These are phyloP conservation scores for Pentamera pediparva DNA, from an alignment of 53 echinoderm and acorn worm genomes.

Conservation along the genomic window DNA sequence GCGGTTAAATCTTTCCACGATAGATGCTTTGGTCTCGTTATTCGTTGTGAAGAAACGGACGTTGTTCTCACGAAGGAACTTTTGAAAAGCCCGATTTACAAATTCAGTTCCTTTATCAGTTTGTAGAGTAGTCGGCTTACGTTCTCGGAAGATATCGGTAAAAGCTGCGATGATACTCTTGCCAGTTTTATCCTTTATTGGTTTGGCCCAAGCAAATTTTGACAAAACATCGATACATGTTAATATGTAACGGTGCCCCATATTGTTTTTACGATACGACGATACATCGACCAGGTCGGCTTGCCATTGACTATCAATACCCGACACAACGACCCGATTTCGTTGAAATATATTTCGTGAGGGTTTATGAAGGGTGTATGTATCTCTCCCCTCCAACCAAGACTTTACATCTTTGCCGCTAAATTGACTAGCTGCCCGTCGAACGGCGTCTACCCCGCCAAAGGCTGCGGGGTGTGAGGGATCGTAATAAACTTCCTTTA, in stretches of 20 bases:
- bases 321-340: slow-evolving; percentile 25
- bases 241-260: not conserved
- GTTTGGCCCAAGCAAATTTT: slow-evolving; percentile 41
- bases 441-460: slow-evolving; percentile 37
- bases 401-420: not conserved
- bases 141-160: not conserved
- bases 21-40: slow-evolving; percentile 9
- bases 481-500: slow-evolving; percentile 52
- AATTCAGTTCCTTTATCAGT: slow-evolving; percentile 34
- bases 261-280: slow-evolving; percentile 13
- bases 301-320: slow-evolving; percentile 37
- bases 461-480: slow-evolving; percentile 48
- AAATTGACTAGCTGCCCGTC: not conserved
- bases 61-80: not conserved
- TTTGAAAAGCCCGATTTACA: slow-evolving; percentile 2
- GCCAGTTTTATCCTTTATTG: slow-evolving; percentile 43
- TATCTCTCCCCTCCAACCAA: not conserved
- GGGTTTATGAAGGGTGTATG: not conserved
- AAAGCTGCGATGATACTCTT: not conserved
- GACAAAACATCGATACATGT: slow-evolving; percentile 27
- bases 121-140: slow-evolving; percentile 18
- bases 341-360: not conserved
- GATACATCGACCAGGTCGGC: slow-evolving; percentile 40
- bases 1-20: slow-evolving; percentile 14
- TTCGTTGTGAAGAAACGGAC: slow-evolving; percentile 39